Percentiles rank a stretch among this genome's conserved stretches.
Conservation (phyloP, 1,140 invertebrate genomes). For the Drosophila mauritiana region DNA sequence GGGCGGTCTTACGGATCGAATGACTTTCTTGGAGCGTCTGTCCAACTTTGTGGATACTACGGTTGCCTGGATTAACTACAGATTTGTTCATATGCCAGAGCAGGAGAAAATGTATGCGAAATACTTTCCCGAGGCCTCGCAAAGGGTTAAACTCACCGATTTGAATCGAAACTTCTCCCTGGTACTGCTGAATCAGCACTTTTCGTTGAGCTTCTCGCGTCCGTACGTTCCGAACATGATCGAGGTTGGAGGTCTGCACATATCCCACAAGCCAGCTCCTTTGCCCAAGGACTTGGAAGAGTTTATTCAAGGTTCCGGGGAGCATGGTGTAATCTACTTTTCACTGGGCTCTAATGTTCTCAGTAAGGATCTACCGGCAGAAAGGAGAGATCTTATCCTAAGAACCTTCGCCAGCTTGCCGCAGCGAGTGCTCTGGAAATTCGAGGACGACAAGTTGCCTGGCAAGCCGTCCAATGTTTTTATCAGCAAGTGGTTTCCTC, state of each 20-base stretch:
- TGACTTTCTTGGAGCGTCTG: constrained; percentile 85
- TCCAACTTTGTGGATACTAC: constrained; percentile 72
- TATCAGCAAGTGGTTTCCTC: constrained; percentile 89
- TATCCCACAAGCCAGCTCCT: constrained; percentile 73
- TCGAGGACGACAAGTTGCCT: constrained; percentile 86
- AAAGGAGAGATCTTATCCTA: constrained; percentile 85
- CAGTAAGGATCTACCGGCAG: constrained; percentile 85
- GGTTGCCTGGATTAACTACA: constrained; percentile 53
- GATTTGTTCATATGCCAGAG: constrained; percentile 37
- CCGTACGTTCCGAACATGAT: constrained; percentile 86
- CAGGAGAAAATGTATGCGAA: constrained; percentile 75
- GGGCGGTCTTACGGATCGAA: constrained; percentile 66
- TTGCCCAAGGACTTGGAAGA: constrained; percentile 85
- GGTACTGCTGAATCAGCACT: constrained; percentile 87
- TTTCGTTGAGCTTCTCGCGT: constrained; percentile 85
- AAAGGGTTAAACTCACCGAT: constrained; percentile 54
- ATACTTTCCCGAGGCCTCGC: constrained; percentile 84
- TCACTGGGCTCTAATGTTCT: constrained; percentile 88
- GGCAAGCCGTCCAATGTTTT: constrained; percentile 87
- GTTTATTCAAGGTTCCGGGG: constrained; percentile 86
- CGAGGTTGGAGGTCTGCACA: constrained; percentile 87
- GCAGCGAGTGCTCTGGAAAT: constrained; percentile 89
- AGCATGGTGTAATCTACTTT: constrained; percentile 87
- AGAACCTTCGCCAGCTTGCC: constrained; percentile 86
- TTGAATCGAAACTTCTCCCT: constrained; percentile 85